These are phyloP conservation scores for Pangasius macronema DNA, from an alignment of 2,797 vertebrate genomes.

Conservation along the genomic window DNA sequence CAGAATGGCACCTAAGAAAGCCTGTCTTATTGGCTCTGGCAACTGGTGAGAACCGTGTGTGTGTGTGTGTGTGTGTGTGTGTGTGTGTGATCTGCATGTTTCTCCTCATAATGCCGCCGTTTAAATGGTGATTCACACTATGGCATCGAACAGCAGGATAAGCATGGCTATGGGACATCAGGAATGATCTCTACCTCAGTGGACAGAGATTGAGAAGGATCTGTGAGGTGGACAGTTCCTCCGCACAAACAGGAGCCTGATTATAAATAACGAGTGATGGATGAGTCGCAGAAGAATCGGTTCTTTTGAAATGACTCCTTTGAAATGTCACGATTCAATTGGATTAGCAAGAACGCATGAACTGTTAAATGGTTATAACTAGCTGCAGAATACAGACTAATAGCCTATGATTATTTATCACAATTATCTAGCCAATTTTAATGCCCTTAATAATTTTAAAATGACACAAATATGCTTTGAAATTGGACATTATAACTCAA, in stretches of 20 bases:
- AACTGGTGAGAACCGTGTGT: constrained; percentile 85
- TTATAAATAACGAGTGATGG: neutral
- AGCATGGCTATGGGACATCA: neutral
- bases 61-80: neutral
- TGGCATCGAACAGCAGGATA: too few relatives aligned
- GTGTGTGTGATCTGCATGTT: neutral
- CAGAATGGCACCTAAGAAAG: constrained; percentile 76
- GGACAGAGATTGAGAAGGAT: neutral
- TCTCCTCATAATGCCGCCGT: neutral
- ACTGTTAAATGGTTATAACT: too few relatives aligned
- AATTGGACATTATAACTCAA: neutral
- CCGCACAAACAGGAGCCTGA: neutral
- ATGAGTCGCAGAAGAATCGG: constrained; percentile 2
- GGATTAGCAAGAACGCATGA: too few relatives aligned
- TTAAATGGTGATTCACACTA: neutral
- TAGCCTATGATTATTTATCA: neutral
- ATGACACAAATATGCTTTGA: neutral
- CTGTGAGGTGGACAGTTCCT: neutral
- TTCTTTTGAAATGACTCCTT: neutral
- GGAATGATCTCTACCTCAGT: neutral
- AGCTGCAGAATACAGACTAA: neutral
- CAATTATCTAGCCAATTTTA: neutral
- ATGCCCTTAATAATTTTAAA: neutral
- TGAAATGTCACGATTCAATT: neutral
- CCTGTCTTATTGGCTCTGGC: constrained; percentile 92